phyloP scores from a whole-genome alignment of 2,113 vertebrate species.

The Neolamprologus cancellatus region DNA sequence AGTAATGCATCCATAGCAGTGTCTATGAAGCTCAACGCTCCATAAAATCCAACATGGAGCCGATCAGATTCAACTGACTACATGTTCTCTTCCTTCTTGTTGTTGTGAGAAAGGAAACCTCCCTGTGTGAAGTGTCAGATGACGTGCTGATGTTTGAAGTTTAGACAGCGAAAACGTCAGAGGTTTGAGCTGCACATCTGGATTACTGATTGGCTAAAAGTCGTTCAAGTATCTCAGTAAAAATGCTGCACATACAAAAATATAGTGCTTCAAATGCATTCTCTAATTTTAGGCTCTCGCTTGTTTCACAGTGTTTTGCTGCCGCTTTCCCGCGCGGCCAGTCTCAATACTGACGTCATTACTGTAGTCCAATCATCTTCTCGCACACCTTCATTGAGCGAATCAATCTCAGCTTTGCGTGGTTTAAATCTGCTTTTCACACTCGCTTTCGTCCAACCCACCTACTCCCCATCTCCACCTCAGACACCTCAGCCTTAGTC shows the following conservation, averaged over 20 bases:
- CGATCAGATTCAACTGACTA: background rate
- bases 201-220: background rate
- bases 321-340: background rate
- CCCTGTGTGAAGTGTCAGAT: background rate
- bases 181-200: fast-evolving
- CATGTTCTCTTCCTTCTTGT: fast-evolving
- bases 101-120: background rate
- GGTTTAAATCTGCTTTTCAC: background rate
- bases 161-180: background rate
- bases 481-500: background rate
- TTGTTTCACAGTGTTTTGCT: background rate
- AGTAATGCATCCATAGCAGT: background rate
- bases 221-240: background rate
- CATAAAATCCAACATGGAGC: background rate
- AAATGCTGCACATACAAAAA: background rate
- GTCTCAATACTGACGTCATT: background rate
- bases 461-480: background rate
- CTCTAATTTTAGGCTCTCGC: background rate
- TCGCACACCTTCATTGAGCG: background rate
- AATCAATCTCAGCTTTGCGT: background rate
- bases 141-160: background rate
- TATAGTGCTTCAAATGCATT: background rate
- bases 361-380: background rate
- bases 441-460: background rate
- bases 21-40: background rate